These are phyloP conservation scores for Orientallactaga bullata DNA, from an alignment of 2,113 vertebrate genomes.

Conservation along the genomic window DNA sequence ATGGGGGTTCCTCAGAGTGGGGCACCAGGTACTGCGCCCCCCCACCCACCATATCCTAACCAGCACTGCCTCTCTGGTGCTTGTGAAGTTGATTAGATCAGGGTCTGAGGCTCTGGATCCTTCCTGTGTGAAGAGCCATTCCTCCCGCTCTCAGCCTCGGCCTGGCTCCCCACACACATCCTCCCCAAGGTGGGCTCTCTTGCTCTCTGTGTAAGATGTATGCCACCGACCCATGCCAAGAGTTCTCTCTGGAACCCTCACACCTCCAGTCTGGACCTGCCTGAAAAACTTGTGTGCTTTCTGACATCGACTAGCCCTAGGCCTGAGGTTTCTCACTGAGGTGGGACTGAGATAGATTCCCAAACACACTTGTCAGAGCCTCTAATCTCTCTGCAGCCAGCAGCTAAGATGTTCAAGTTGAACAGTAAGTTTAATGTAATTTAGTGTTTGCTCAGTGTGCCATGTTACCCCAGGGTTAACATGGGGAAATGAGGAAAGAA, in stretches of 20 bases:
- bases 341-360: not conserved
- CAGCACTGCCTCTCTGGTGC: not conserved
- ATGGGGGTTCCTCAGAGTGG: not conserved
- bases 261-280: not conserved
- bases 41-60: too few species aligned
- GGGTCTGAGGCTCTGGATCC: not conserved
- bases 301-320: not conserved
- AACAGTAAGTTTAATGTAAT: slow-evolving; percentile 63
- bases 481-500: slow-evolving; percentile 65
- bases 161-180: not conserved
- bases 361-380: not conserved
- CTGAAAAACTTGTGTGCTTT: not conserved
- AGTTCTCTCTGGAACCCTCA: slow-evolving; percentile 26
- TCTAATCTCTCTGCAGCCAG: slow-evolving; percentile 54
- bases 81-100: not conserved
- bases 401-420: slow-evolving; percentile 64
- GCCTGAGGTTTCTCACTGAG: slow-evolving; percentile 24
- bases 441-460: slow-evolving; percentile 63
- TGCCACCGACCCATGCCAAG: not conserved
- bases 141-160: not conserved
- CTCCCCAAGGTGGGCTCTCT: not conserved
- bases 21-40: too few species aligned
- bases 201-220: not conserved
- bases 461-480: slow-evolving; percentile 67
- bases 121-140: not conserved